phyloP scores from a whole-genome alignment of 2,113 vertebrate species.

The Larimichthys polyactis region DNA sequence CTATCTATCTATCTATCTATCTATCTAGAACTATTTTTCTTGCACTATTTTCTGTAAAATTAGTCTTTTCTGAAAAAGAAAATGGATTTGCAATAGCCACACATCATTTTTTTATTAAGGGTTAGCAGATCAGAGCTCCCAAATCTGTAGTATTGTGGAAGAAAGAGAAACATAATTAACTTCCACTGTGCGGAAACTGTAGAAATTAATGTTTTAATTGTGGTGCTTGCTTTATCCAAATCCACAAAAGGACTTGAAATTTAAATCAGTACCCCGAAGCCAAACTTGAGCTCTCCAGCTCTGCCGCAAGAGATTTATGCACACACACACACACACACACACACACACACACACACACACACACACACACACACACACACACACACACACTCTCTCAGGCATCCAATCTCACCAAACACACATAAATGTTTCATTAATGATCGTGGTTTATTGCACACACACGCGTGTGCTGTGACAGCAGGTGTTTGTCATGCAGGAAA shows the following conservation, averaged over 20 bases:
- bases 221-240: slow-evolving; percentile 18
- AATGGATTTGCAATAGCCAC: neutral
- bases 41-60: neutral
- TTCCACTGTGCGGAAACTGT: neutral
- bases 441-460: neutral
- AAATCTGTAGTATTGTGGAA: neutral
- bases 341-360: neutral
- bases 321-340: neutral
- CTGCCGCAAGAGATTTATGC: neutral
- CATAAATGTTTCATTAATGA: slow-evolving; percentile 10
- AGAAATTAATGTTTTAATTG: slow-evolving; percentile 12
- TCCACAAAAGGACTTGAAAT: slow-evolving; percentile 15
- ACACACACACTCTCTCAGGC: neutral
- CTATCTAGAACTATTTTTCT: neutral
- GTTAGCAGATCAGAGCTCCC: neutral
- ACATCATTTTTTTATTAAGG: neutral
- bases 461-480: neutral
- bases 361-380: neutral
- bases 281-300: slow-evolving; percentile 24
- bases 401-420: neutral
- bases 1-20: no score
- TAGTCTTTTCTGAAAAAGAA: neutral
- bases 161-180: slow-evolving; percentile 20
- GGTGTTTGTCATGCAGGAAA: neutral
- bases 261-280: slow-evolving; percentile 31